Percentiles rank a stretch among this genome's conserved stretches.
These are phyloP conservation scores for Martes martes DNA, from an alignment of 2,113 vertebrate genomes.

Conservation along the genomic window DNA sequence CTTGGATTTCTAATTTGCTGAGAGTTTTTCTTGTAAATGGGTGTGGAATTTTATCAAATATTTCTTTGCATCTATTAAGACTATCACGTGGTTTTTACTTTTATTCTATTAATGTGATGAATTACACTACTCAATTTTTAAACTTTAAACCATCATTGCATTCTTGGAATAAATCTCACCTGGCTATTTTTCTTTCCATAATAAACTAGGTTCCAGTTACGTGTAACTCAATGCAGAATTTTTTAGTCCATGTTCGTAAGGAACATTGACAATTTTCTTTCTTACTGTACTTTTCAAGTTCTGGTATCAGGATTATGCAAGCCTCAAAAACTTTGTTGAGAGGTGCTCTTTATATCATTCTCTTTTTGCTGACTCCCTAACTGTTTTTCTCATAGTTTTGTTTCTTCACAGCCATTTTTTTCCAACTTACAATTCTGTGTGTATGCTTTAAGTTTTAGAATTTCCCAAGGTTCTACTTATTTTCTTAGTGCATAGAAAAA, in stretches of 20 bases:
- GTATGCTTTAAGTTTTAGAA: not conserved
- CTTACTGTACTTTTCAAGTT: not conserved
- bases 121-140: not conserved
- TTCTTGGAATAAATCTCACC: not conserved
- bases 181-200: not conserved
- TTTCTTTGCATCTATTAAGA: not conserved
- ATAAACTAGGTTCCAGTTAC: not conserved
- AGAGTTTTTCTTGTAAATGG: not conserved
- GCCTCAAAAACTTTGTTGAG: not conserved
- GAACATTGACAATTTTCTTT: not conserved
- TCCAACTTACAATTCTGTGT: not conserved
- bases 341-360: not conserved
- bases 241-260: not conserved
- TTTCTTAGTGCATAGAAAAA: not conserved
- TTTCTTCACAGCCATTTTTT: not conserved
- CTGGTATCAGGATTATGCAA: not conserved
- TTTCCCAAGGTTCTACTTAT: not conserved
- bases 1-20: not conserved
- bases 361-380: not conserved
- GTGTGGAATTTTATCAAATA: not conserved
- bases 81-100: not conserved
- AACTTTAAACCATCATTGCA: not conserved
- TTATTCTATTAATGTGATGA: not conserved
- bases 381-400: not conserved
- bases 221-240: not conserved